A percentile compares a stretch with the other conserved stretches of the same genome.
These are phyloP conservation scores for Poeciliopsis retropinna DNA, from an alignment of 2,113 vertebrate genomes.

Conservation along the genomic window DNA sequence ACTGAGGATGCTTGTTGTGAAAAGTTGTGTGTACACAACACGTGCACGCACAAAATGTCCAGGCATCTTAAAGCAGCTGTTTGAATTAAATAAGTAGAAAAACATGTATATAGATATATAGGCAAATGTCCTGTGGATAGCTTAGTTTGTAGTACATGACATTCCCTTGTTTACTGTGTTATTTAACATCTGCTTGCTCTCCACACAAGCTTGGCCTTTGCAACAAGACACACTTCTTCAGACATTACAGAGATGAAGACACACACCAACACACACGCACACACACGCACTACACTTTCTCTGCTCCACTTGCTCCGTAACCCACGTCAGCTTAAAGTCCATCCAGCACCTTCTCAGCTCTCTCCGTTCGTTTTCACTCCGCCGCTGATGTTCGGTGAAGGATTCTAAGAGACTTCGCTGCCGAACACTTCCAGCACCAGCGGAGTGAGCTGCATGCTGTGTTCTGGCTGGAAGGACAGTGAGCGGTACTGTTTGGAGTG, in stretches of 20 bases:
- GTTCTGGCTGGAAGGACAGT: conserved; percentile 91
- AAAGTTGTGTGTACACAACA: conserved; percentile 19
- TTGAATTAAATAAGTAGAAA: conserved; percentile 72
- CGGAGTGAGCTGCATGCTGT: conserved; percentile 96
- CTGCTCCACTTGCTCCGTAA: conserved; percentile 26
- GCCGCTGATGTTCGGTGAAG: neutral
- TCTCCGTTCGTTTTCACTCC: conserved; percentile 31
- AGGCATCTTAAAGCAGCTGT: conserved; percentile 72
- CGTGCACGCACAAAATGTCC: conserved; percentile 59
- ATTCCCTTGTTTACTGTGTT: conserved; percentile 62
- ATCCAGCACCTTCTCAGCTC: conserved; percentile 48
- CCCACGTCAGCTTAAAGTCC: conserved; percentile 43
- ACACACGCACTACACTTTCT: conserved; percentile 21
- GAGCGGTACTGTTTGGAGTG: conserved; percentile 96
- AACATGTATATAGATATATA: conserved; percentile 39
- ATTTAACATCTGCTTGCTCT: conserved; percentile 49
- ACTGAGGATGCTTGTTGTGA: conserved; percentile 72
- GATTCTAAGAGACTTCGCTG: conserved; percentile 89
- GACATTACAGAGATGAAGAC: conserved; percentile 29
- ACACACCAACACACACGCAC: conserved; percentile 5
- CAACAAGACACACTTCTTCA: conserved; percentile 42
- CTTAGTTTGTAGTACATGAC: conserved; percentile 50
- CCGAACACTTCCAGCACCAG: conserved; percentile 95
- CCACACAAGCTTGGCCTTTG: conserved; percentile 50
- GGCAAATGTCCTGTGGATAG: conserved; percentile 59